Conservation (phyloP, 92 coral and sea anemone species). For the Porites cylindrica region DNA sequence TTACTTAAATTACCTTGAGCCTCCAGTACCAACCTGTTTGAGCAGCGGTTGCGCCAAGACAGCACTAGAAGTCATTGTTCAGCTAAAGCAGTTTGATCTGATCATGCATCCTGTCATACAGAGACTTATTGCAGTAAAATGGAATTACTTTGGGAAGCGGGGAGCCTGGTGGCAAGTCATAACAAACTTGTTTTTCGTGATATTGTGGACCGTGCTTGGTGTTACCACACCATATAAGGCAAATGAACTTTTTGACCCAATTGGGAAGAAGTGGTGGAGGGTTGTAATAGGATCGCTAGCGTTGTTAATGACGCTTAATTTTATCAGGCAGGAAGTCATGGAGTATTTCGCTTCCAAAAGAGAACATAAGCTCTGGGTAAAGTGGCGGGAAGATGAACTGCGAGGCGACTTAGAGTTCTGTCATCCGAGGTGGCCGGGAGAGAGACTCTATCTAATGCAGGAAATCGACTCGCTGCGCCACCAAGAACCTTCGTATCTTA, state of each 20-base stretch:
- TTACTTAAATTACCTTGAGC: constrained; percentile 92
- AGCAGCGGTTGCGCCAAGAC: constrained; percentile 94
- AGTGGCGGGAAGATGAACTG: constrained; percentile 90
- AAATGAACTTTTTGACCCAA: constrained; percentile 70
- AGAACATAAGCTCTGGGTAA: constrained; percentile 87
- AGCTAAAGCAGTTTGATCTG: constrained; percentile 93
- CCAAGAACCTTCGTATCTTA: constrained; percentile 83
- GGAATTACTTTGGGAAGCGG: constrained; percentile 90
- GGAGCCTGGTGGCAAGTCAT: constrained; percentile 93
- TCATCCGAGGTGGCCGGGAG: constrained; percentile 99
- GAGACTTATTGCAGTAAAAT: constrained; percentile 90
- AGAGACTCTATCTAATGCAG: constrained; percentile 90
- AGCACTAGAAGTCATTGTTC: constrained; percentile 89
- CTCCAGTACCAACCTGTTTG: constrained; percentile 84
- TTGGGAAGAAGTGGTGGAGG: constrained; percentile 89
- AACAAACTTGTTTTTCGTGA: constrained; percentile 79
- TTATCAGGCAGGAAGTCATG: constrained; percentile 80
- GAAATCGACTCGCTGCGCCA: constrained; percentile 82
- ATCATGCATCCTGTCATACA: constrained; percentile 99
- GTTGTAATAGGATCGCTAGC: constrained; percentile 69
- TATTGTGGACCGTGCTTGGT: constrained; percentile 93
- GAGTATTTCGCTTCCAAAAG: constrained; percentile 83
- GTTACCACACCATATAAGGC: constrained; percentile 76
- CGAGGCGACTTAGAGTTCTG: constrained; percentile 88
- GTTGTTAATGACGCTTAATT: constrained; percentile 81